Conservation (phyloP, 2,113 vertebrate species). For the Elephantulus edwardii region DNA sequence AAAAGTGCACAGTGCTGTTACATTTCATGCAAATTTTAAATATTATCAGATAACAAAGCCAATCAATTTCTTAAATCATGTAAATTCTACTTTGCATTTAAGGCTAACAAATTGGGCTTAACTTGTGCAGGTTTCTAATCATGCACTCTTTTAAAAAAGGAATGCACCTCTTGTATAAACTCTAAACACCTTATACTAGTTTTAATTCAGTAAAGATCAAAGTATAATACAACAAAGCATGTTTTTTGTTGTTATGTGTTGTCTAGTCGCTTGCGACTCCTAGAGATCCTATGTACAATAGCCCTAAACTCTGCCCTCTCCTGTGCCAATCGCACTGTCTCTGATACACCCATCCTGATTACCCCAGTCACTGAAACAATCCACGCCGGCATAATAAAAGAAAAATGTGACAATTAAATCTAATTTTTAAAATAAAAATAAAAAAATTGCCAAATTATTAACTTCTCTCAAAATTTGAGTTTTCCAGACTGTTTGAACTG, state of each 20-base stretch:
- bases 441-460: slow-evolving; percentile 71
- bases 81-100: slow-evolving; percentile 20
- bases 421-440: slow-evolving; percentile 56
- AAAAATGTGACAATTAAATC: slow-evolving; percentile 50
- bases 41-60: neutral
- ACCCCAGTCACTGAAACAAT: too few species aligned
- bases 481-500: slow-evolving; percentile 64
- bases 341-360: too few species aligned
- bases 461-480: slow-evolving; percentile 54
- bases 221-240: neutral
- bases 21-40: neutral
- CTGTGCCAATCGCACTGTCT: too few species aligned
- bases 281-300: too few species aligned
- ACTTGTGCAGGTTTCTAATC: neutral
- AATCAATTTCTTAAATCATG: neutral
- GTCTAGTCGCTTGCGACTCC: too few species aligned
- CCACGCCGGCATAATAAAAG: too few species aligned
- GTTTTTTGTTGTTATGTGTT: too few species aligned
- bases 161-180: slow-evolving; percentile 3
- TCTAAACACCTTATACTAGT: neutral
- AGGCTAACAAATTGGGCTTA: neutral
- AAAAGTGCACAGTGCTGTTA: neutral
- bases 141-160: neutral
- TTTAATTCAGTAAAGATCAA: slow-evolving; percentile 43
- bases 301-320: too few species aligned